A percentile compares a stretch with the other conserved stretches of the same genome.
phyloP scores from a whole-genome alignment of 1,140 invertebrate genomes.

The Anastrepha obliqua region DNA sequence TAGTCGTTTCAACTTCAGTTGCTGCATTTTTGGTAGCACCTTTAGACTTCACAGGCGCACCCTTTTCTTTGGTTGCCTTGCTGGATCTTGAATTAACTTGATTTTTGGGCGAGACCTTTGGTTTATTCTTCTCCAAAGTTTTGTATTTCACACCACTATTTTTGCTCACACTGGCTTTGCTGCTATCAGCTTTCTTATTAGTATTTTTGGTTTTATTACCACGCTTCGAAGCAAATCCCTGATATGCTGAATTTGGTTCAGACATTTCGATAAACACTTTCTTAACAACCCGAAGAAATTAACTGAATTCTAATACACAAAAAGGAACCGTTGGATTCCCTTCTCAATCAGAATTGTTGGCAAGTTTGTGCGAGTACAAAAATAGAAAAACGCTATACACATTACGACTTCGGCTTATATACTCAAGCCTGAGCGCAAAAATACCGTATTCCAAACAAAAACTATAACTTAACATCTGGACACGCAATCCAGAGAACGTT shows the following conservation, averaged over 20 bases:
- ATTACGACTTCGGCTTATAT: too few relatives aligned
- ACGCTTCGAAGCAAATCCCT: not conserved
- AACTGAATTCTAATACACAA: not conserved
- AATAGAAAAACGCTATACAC: too few relatives aligned
- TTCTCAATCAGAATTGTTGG: too few relatives aligned
- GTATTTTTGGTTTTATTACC: not conserved
- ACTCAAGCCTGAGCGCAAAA: too few relatives aligned
- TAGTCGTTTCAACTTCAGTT: too few relatives aligned
- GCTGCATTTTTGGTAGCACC: too few relatives aligned
- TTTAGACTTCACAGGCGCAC: not conserved
- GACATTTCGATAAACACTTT: not conserved
- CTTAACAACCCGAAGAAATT: not conserved
- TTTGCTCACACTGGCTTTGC: not conserved
- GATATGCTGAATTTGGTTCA: slow-evolving; percentile 31
- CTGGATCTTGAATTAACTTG: not conserved
- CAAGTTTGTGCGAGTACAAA: too few relatives aligned
- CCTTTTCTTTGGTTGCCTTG: not conserved
- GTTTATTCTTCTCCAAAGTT: not conserved
- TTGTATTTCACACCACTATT: not conserved
- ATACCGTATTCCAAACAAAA: too few relatives aligned
- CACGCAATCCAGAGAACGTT: too few relatives aligned
- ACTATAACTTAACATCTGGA: too few relatives aligned
- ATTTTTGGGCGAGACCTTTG: not conserved
- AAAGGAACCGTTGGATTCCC: too few relatives aligned
- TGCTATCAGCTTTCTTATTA: not conserved